Evolutionary conservation across 2,888 invertebrate genomes (phyloP).

Genomic region (Leucoma salicis): DNA sequence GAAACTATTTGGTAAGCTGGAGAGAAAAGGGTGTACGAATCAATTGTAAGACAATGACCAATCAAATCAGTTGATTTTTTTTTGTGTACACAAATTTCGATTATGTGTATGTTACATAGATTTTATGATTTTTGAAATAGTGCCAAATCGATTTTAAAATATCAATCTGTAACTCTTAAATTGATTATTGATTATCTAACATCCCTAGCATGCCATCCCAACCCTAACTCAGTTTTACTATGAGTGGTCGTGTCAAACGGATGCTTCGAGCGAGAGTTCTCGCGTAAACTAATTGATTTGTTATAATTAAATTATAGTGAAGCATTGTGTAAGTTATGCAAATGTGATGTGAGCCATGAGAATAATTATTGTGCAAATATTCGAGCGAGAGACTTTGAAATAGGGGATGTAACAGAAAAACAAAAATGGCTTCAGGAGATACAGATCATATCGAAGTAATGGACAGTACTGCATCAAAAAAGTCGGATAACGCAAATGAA

Average conservation of each 20-base stretch:
- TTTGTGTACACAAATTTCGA: too few relatives aligned
- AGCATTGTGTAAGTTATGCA: conserved; percentile 68
- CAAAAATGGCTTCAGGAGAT: conserved; percentile 92
- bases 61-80: too few relatives aligned
- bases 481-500: conserved; percentile 81
- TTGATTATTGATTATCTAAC: too few relatives aligned
- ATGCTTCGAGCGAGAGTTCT: conserved; percentile 73
- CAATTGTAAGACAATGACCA: too few relatives aligned
- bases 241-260: conserved; percentile 76
- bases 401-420: conserved; percentile 74
- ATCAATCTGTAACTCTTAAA: too few relatives aligned
- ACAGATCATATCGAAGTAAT: conserved; percentile 90
- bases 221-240: conserved; percentile 69
- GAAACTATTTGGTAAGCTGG: too few relatives aligned
- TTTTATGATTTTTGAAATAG: too few relatives aligned
- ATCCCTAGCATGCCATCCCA: too few relatives aligned
- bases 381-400: conserved; percentile 62
- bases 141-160: too few relatives aligned
- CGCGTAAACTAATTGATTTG: conserved; percentile 79
- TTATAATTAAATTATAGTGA: conserved; percentile 79
- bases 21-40: too few relatives aligned
- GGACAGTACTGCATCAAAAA: conserved; percentile 85
- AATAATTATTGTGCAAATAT: conserved; percentile 63
- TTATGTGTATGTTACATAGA: too few relatives aligned
- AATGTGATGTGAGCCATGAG: conserved; percentile 75